phyloP scores from a whole-genome alignment of 2,888 invertebrate genomes.

The Meta bourneti region DNA sequence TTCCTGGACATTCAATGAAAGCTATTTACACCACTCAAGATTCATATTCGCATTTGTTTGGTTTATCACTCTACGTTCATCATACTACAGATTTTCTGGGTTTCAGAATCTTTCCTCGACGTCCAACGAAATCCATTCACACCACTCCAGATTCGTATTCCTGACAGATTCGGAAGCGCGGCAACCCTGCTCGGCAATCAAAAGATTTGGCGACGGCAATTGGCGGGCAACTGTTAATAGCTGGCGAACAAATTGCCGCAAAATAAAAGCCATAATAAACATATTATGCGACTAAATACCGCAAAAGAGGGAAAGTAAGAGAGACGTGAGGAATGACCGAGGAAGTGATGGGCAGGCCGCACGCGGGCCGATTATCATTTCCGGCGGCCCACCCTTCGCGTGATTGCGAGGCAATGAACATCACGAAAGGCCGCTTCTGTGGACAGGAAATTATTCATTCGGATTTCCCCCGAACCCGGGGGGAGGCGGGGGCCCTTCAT shows the following conservation, averaged over 20 bases:
- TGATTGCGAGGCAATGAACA: conserved; percentile 64
- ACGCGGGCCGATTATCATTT: conserved; percentile 75
- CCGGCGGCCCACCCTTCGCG: conserved; percentile 76
- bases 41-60: no score
- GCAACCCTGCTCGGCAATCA: conserved; percentile 9
- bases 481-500: conserved; percentile 45
- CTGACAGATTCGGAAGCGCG: neutral
- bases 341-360: conserved; percentile 64
- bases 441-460: conserved; percentile 76
- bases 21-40: no score
- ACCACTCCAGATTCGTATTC: conserved; percentile 10
- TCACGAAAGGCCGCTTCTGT: conserved; percentile 70
- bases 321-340: conserved; percentile 40
- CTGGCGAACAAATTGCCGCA: conserved; percentile 62
- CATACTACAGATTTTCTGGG: no score
- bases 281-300: conserved; percentile 70
- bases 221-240: conserved; percentile 67
- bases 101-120: no score
- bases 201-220: conserved; percentile 48
- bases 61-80: no score
- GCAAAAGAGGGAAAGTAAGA: conserved; percentile 64
- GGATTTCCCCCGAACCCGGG: conserved; percentile 35
- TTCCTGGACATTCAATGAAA: no score
- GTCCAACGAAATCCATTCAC: neutral
- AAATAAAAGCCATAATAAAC: conserved; percentile 70